Conservation (phyloP, 2,113 vertebrate species). For the Sminthopsis crassicaudata region DNA sequence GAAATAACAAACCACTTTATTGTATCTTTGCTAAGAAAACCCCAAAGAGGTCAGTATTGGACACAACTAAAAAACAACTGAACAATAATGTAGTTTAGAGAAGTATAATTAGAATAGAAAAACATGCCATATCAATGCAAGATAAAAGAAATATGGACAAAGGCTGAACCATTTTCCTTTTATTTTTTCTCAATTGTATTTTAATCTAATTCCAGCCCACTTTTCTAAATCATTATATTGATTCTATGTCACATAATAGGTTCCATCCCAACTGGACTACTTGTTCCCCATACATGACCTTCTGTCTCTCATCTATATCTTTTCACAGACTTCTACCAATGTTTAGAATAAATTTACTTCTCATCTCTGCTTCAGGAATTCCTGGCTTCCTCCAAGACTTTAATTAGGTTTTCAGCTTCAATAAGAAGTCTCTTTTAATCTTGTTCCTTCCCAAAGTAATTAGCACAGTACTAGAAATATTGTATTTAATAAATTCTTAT, state of each 20-base stretch:
- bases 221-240: not conserved
- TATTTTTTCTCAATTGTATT: not conserved
- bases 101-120: not conserved
- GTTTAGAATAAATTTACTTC: not conserved
- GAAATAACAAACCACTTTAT: no score
- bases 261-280: not conserved
- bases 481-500: not conserved
- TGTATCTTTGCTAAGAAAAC: no score
- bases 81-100: not conserved
- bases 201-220: not conserved
- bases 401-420: not conserved
- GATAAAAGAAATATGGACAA: no score
- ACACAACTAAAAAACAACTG: not conserved
- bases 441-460: not conserved
- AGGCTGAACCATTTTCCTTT: not conserved
- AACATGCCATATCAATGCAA: not conserved
- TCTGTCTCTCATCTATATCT: not conserved
- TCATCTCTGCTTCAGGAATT: not conserved
- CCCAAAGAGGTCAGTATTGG: no score
- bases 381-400: not conserved
- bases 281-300: not conserved
- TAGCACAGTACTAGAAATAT: not conserved
- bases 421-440: not conserved
- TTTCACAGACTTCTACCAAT: not conserved
- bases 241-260: not conserved